Evolutionary conservation across 2,113 vertebrate species (phyloP), one percentile per base, ranked within the genome.

Genomic region (Pardalotus punctatus): DNA sequence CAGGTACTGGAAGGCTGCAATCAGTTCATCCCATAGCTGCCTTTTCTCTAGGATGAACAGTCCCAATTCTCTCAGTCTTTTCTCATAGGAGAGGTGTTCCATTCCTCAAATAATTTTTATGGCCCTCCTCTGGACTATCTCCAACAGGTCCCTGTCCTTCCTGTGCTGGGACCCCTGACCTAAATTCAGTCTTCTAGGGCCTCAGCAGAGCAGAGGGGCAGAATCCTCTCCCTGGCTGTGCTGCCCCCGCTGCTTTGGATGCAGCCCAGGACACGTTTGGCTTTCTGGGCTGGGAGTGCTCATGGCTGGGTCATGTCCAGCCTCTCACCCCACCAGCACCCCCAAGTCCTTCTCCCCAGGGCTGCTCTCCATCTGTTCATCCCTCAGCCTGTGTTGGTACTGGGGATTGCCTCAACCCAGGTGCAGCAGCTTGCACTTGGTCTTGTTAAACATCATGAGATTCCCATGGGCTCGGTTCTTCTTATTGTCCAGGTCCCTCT

Each of bases 401-500:
- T 0, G 1, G 27, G 0, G 3, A 1, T 21, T 70, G n/a, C 24
- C 36, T 24, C 5, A 5, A 14, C 2, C 8, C n/a, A 79, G 12
- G 11, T 40, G n/a, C 8, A 76, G 36, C 33, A 25, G 11, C 17
- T 42, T 7, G 21, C 11, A 27, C 31, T 56, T 36, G 25, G 27
- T 33, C 58, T 65, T 48, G 11, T 31, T 42, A 65, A 35, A 48
- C 9, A 3, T 40, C 24, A 13, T 23, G 35, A 19, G 12, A 10
- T 6, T 71, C 1, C 10, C 31, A 43, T 36, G 14, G 12, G 4
- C 3, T 1, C 35, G 33, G 4, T 33, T 23, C 31, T 36, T 6
- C 8, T 36, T 17, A 10, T 47, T 65, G 18, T 42, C 25, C 42
- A 13, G 6, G 10, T 50, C 22, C 9, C 5, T 42, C 31, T 72